Evolutionary conservation across 1,140 invertebrate species (phyloP).

Genomic region (Drosophila sturtevanti): DNA sequence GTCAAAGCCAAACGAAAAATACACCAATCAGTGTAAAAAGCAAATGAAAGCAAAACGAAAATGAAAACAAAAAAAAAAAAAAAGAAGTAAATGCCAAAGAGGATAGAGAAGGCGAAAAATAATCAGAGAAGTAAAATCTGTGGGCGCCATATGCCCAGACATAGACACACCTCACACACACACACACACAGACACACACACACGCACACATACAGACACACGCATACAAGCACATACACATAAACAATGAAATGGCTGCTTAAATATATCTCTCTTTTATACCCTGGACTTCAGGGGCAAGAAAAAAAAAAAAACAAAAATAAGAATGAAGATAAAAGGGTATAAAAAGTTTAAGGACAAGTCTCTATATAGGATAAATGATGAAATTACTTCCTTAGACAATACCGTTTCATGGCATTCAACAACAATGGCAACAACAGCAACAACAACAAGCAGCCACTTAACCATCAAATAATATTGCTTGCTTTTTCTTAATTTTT

Average conservation of each 20-base stretch:
- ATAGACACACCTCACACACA: constrained; percentile 10
- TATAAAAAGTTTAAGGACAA: constrained; percentile 5
- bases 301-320: background rate
- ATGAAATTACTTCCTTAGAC: constrained; percentile 3
- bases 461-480: background rate
- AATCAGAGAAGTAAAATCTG: constrained; percentile 78
- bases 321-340: constrained; percentile 17
- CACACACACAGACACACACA: constrained; percentile 8
- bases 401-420: background rate
- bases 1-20: constrained; percentile 73
- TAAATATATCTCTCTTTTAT: constrained; percentile 61
- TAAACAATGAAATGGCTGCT: constrained; percentile 69
- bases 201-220: constrained; percentile 12
- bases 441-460: background rate
- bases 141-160: constrained; percentile 59
- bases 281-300: constrained; percentile 54
- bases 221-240: constrained; percentile 60
- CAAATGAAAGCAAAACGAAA: constrained; percentile 25
- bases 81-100: constrained; percentile 7
- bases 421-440: too few species aligned
- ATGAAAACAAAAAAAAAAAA: constrained; percentile 19
- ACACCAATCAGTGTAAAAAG: constrained; percentile 81
- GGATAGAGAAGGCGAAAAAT: constrained; percentile 60
- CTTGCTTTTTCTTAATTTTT: background rate
- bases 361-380: constrained; percentile 6